These are phyloP conservation scores for Apomyelois bistriatella DNA, from an alignment of 2,888 invertebrate genomes.

Conservation along the genomic window DNA sequence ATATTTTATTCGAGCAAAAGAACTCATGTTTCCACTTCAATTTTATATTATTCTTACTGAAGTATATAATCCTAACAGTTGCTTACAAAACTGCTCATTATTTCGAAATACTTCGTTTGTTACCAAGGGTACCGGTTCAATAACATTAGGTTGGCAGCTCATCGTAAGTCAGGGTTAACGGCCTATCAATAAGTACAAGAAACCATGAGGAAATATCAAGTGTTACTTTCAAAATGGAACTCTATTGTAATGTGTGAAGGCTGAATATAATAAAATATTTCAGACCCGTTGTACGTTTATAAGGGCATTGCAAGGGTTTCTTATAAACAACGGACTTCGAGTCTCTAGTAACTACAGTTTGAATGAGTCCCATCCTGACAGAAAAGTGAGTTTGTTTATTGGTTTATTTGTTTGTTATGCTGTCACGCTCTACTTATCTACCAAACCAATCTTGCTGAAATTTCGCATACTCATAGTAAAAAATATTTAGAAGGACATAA, in stretches of 20 bases:
- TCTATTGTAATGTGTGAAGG: not conserved
- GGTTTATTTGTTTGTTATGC: too few species aligned
- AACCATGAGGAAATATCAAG: not conserved
- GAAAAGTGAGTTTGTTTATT: too few species aligned
- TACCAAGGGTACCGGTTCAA: slow-evolving; percentile 1
- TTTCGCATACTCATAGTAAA: too few species aligned
- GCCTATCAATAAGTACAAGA: slow-evolving; percentile 10
- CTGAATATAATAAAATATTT: not conserved
- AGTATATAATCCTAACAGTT: too few species aligned
- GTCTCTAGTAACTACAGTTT: too few species aligned
- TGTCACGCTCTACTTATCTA: too few species aligned
- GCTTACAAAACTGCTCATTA: slow-evolving; percentile 2
- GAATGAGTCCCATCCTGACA: too few species aligned
- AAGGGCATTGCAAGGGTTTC: slow-evolving; percentile 9
- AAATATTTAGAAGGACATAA: too few species aligned
- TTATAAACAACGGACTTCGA: slow-evolving; percentile 6
- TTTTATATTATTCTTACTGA: too few species aligned
- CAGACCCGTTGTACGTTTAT: not conserved
- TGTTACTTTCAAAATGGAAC: not conserved
- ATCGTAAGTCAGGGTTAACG: slow-evolving; percentile 9
- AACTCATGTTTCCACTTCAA: too few species aligned
- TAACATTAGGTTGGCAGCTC: slow-evolving; percentile 6
- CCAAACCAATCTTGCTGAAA: too few species aligned
- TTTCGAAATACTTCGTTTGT: slow-evolving; percentile 4
- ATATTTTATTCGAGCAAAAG: too few species aligned